A percentile compares a stretch with the other conserved stretches of the same genome.
Evolutionary conservation across 2,888 invertebrate genomes (phyloP).

Genomic region (Lobophora halterata): DNA sequence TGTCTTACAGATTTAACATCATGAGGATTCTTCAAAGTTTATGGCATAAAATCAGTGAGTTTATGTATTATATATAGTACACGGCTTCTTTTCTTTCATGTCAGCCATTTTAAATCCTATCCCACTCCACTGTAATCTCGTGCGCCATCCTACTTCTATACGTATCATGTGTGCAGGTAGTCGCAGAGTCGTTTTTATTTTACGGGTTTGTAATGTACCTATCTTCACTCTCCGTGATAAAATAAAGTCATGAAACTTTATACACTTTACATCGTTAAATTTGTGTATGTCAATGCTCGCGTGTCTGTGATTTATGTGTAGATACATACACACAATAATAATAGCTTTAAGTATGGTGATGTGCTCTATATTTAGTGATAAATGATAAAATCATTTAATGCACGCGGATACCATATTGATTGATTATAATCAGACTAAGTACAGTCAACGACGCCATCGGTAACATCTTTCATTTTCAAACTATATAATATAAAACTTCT

Average conservation of each 20-base stretch:
- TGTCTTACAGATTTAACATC: no score
- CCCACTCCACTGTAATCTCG: slow-evolving; percentile 30
- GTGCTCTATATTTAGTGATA: slow-evolving; percentile 11
- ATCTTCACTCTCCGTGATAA: slow-evolving; percentile 28
- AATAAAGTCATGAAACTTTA: slow-evolving; percentile 35
- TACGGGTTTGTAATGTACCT: slow-evolving; percentile 55
- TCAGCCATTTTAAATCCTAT: slow-evolving; percentile 56
- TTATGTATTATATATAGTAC: no score
- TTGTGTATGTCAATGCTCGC: slow-evolving; percentile 16
- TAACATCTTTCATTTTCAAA: no score
- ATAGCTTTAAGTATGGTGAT: no score
- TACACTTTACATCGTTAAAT: slow-evolving; percentile 25
- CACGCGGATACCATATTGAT: slow-evolving; percentile 16
- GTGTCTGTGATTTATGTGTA: slow-evolving; percentile 11
- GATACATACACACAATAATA: background rate
- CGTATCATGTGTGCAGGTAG: slow-evolving; percentile 3
- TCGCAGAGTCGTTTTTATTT: slow-evolving; percentile 53
- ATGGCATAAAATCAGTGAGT: no score
- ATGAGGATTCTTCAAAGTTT: no score
- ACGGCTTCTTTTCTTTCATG: slow-evolving; percentile 54
- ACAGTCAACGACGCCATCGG: no score
- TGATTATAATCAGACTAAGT: slow-evolving; percentile 5
- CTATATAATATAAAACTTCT: no score
- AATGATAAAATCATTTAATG: slow-evolving; percentile 11
- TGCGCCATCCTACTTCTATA: slow-evolving; percentile 11